Conservation (phyloP, 1,140 invertebrate species). For the Tenebrio molitor region DNA sequence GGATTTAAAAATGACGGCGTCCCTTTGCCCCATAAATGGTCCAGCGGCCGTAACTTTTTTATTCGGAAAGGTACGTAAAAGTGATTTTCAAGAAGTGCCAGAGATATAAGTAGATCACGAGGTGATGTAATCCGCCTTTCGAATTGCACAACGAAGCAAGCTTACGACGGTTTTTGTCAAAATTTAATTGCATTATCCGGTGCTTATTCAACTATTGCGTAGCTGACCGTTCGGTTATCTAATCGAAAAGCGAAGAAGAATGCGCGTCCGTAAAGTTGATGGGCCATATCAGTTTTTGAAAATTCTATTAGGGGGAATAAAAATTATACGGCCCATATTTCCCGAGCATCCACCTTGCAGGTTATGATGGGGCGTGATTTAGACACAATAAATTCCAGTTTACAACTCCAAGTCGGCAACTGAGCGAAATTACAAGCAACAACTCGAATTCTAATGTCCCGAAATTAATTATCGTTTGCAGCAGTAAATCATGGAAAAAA, state of each 20-base stretch:
- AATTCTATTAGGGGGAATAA: constrained; percentile 25
- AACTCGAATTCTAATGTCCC: background rate
- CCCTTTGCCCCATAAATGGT: constrained; percentile 5
- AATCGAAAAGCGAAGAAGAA: too few relatives aligned
- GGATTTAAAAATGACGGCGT: constrained; percentile 31
- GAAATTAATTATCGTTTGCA: constrained; percentile 10
- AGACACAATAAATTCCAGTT: constrained; percentile 11
- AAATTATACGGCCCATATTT: constrained; percentile 28
- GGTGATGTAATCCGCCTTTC: constrained; percentile 15
- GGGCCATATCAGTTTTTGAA: background rate
- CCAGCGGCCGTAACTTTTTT: constrained; percentile 31
- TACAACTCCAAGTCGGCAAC: background rate
- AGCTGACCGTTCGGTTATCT: background rate
- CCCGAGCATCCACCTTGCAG: background rate
- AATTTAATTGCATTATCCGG: constrained; percentile 6
- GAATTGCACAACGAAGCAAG: background rate
- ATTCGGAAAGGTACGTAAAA: constrained; percentile 8
- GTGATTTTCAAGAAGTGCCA: constrained; percentile 35
- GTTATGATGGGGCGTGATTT: constrained; percentile 3
- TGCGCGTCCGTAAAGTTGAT: constrained; percentile 3
- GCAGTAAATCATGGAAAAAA: background rate
- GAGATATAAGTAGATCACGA: background rate
- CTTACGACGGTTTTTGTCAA: background rate
- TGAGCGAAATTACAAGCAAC: background rate
- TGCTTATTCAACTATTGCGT: background rate